phyloP scores from a whole-genome alignment of 2,113 vertebrate genomes.

The Thalassarche chlororhynchos region DNA sequence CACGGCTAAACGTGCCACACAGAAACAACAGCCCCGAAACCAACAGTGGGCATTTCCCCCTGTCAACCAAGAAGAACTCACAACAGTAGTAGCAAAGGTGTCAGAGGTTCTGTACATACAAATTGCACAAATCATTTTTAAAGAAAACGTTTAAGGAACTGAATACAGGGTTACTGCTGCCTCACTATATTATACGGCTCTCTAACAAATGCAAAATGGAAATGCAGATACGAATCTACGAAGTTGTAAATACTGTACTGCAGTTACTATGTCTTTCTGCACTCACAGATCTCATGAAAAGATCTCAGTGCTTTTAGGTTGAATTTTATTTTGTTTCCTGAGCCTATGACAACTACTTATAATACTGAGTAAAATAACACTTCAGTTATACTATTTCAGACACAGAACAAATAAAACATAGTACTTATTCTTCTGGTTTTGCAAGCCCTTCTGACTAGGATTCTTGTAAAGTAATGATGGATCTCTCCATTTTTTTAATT shows the following conservation, averaged over 20 bases:
- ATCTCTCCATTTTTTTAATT: background rate
- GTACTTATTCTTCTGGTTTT: constrained; percentile 46
- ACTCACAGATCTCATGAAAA: constrained; percentile 29
- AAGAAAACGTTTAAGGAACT: background rate
- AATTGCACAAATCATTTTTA: background rate
- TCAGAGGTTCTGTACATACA: background rate
- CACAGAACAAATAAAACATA: constrained; percentile 19
- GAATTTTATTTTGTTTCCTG: background rate
- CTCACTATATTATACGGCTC: background rate
- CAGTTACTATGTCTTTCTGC: background rate
- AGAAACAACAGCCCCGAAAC: background rate
- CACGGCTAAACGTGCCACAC: fast-evolving
- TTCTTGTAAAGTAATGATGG: background rate
- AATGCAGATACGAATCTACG: background rate
- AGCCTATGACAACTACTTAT: background rate
- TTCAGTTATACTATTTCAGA: constrained; percentile 23
- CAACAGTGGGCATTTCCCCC: background rate
- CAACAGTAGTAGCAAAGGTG: background rate
- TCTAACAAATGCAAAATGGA: background rate
- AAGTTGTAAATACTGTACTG: constrained; percentile 40
- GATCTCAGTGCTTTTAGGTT: constrained; percentile 22
- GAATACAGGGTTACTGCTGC: background rate
- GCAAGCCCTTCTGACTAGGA: background rate
- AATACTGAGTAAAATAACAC: background rate
- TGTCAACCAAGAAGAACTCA: background rate